These are phyloP conservation scores for Aleiodes testaceus DNA, from an alignment of 2,888 invertebrate species.

Conservation along the genomic window DNA sequence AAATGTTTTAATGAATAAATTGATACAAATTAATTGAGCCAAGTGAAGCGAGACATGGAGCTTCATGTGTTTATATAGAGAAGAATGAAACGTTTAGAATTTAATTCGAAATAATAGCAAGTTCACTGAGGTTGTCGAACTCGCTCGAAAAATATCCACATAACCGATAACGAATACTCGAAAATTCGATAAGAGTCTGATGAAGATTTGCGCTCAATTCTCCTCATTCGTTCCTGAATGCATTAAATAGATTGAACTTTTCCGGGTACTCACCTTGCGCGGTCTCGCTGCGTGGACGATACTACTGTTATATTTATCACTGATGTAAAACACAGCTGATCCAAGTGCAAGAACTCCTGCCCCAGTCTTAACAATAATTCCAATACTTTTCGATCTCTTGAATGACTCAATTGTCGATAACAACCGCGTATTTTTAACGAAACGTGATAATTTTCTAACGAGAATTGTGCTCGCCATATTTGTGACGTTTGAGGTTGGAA, in stretches of 20 bases:
- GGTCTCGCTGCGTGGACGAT: slow-evolving; percentile 75
- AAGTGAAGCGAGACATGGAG: slow-evolving; percentile 7
- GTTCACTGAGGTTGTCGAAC: slow-evolving; percentile 13
- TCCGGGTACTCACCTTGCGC: slow-evolving; percentile 72
- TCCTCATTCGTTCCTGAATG: background rate
- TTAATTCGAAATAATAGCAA: background rate
- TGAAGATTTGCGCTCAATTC: background rate
- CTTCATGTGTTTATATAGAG: background rate
- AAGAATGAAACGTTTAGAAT: background rate
- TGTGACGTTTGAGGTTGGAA: slow-evolving; percentile 56
- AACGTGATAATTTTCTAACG: slow-evolving; percentile 56
- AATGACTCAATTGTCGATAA: slow-evolving; percentile 55
- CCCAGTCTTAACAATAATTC: slow-evolving; percentile 55
- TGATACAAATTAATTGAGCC: background rate
- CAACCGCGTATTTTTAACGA: slow-evolving; percentile 59
- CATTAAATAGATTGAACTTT: background rate
- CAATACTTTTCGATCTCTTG: slow-evolving; percentile 54
- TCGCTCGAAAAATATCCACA: background rate
- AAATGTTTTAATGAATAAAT: background rate
- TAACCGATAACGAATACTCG: slow-evolving; percentile 10
- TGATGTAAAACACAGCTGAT: slow-evolving; percentile 72
- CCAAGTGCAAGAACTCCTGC: slow-evolving; percentile 70
- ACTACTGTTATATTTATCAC: slow-evolving; percentile 71
- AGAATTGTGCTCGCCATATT: slow-evolving; percentile 67
- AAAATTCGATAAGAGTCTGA: no score